Conservation (phyloP, 2,888 invertebrate species). For the Dasysyrphus albostriatus region DNA sequence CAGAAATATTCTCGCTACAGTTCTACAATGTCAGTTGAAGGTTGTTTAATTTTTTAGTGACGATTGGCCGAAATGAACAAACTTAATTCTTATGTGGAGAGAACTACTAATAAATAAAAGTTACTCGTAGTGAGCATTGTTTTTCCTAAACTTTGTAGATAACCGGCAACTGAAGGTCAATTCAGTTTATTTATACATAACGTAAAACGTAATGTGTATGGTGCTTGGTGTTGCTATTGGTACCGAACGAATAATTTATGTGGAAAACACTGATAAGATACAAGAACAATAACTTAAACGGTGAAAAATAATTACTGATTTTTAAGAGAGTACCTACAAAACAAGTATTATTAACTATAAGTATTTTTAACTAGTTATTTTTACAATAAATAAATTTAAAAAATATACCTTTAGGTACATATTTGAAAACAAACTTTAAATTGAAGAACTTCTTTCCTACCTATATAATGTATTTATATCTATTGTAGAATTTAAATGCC, state of each 20-base stretch:
- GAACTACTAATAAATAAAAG: neutral
- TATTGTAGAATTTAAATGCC: no score
- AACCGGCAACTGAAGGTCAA: slow-evolving; percentile 67
- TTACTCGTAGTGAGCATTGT: neutral
- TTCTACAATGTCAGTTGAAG: slow-evolving; percentile 78
- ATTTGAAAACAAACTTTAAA: no score
- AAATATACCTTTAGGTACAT: no score
- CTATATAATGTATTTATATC: no score
- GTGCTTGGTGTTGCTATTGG: neutral
- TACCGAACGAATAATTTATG: neutral
- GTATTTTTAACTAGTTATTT: no score
- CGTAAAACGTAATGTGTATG: neutral
- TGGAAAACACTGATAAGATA: neutral
- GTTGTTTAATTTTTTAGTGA: slow-evolving; percentile 73
- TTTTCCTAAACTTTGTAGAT: slow-evolving; percentile 14
- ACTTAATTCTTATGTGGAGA: neutral
- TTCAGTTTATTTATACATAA: slow-evolving; percentile 5
- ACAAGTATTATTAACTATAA: no score
- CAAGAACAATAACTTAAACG: no score
- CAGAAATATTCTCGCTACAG: neutral
- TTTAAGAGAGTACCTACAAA: no score
- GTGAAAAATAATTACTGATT: no score
- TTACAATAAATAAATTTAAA: no score
- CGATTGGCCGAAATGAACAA: neutral
- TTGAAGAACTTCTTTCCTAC: no score